phyloP scores from a whole-genome alignment of 1,140 invertebrate genomes.

The Magallana gigas region DNA sequence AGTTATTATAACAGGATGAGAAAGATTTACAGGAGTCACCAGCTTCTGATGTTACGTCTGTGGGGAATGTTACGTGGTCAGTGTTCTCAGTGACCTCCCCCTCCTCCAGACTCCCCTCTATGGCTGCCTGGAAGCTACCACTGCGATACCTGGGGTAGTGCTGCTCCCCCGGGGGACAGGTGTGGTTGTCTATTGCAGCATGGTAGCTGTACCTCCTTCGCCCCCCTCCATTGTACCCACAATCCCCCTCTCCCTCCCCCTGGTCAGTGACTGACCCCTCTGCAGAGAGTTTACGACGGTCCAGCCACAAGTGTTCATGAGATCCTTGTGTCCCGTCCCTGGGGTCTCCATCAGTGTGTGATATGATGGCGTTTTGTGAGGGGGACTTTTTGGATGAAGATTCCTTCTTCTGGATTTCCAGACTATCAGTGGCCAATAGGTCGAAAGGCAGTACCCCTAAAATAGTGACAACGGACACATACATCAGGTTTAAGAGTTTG shows the following conservation, averaged over 20 bases:
- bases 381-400: neutral
- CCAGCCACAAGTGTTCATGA: neutral
- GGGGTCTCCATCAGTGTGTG: neutral
- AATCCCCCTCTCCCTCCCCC: neutral
- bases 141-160: conserved; percentile 46
- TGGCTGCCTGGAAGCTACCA: conserved; percentile 57
- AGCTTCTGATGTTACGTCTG: neutral
- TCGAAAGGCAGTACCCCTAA: conserved; percentile 6
- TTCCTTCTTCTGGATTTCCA: neutral
- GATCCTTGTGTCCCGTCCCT: neutral
- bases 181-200: conserved; percentile 44
- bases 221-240: neutral
- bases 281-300: neutral
- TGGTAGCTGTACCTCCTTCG: conserved; percentile 37
- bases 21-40: neutral
- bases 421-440: neutral
- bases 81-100: neutral
- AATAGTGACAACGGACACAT: neutral
- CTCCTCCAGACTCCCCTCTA: conserved; percentile 46
- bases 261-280: neutral
- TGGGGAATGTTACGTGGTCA: neutral
- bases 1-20: neutral
- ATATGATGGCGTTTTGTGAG: neutral
- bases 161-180: conserved; percentile 15
- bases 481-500: neutral